Evolutionary conservation across 1,140 invertebrate species (phyloP).

Genomic region (Pogonognathellus flavescens): DNA sequence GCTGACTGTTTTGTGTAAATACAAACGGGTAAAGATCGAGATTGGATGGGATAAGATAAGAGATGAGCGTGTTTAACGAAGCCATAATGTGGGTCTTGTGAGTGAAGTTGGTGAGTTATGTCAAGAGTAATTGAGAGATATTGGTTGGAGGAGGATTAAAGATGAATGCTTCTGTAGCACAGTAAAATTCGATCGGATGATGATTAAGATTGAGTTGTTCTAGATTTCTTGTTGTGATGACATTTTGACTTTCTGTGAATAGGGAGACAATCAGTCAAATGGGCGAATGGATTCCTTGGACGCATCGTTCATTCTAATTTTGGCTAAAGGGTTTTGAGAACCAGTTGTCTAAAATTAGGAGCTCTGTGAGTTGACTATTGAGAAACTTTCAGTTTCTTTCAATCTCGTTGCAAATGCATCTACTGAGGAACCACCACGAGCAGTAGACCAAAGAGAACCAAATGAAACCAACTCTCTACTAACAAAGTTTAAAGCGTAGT

Average conservation of each 20-base stretch:
- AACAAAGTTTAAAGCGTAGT: neutral
- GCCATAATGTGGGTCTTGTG: no score
- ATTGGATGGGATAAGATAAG: no score
- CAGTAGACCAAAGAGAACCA: conserved; percentile 35
- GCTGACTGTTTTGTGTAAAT: no score
- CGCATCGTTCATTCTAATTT: conserved; percentile 52
- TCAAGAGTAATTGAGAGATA: conserved; percentile 13
- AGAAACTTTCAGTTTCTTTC: conserved; percentile 41
- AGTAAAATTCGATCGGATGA: conserved; percentile 4
- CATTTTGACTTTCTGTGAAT: neutral
- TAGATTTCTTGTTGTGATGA: conserved; percentile 11
- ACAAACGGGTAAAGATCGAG: no score
- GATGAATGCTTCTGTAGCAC: neutral
- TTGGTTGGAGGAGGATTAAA: conserved; percentile 13
- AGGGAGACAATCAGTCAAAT: conserved; percentile 43
- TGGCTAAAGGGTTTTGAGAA: conserved; percentile 37
- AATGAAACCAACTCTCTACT: conserved; percentile 11
- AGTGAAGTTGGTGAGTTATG: conserved; percentile 2
- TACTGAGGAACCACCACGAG: conserved; percentile 15
- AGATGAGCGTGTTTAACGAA: no score
- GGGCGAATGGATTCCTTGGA: conserved; percentile 32
- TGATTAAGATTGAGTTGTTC: neutral
- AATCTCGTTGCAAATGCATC: conserved; percentile 9
- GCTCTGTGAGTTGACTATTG: conserved; percentile 30
- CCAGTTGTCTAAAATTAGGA: conserved; percentile 41